These are phyloP conservation scores for Rhogogaster chlorosoma DNA, from an alignment of 2,888 invertebrate genomes.

Conservation along the genomic window DNA sequence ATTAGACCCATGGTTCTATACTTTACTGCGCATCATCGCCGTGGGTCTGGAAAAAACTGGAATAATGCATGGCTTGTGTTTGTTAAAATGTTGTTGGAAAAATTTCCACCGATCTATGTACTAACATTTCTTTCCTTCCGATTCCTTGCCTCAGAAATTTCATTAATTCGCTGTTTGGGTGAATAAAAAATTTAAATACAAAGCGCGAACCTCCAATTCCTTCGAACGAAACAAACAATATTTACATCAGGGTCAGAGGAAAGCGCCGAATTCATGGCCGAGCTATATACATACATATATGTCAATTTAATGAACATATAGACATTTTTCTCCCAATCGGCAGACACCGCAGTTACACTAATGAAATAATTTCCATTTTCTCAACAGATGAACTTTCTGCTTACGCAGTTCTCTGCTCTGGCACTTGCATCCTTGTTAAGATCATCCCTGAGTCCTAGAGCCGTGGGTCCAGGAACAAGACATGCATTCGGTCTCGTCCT, in stretches of 20 bases:
- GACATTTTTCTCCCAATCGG: too few relatives aligned
- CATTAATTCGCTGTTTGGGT: too few relatives aligned
- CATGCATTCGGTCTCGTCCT: conserved; percentile 89
- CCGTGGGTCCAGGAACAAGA: conserved; percentile 84
- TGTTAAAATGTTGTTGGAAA: neutral
- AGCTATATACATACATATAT: too few relatives aligned
- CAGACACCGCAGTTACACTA: neutral
- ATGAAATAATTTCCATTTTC: neutral
- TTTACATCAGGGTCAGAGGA: neutral
- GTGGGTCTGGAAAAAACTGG: neutral
- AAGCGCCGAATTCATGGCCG: neutral
- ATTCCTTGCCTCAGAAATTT: neutral
- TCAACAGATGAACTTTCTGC: conserved; percentile 89
- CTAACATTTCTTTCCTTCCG: too few relatives aligned
- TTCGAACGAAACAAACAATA: neutral
- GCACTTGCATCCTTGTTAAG: conserved; percentile 89
- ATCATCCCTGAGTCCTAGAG: conserved; percentile 86
- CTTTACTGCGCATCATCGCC: neutral
- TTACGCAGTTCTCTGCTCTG: conserved; percentile 90
- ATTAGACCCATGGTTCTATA: neutral
- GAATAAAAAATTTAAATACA: neutral
- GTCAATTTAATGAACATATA: too few relatives aligned
- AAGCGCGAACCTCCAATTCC: neutral
- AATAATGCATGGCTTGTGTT: neutral
- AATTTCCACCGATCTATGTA: neutral